Evolutionary conservation across 2,113 vertebrate genomes (phyloP).

Genomic region (Scomber colias): DNA sequence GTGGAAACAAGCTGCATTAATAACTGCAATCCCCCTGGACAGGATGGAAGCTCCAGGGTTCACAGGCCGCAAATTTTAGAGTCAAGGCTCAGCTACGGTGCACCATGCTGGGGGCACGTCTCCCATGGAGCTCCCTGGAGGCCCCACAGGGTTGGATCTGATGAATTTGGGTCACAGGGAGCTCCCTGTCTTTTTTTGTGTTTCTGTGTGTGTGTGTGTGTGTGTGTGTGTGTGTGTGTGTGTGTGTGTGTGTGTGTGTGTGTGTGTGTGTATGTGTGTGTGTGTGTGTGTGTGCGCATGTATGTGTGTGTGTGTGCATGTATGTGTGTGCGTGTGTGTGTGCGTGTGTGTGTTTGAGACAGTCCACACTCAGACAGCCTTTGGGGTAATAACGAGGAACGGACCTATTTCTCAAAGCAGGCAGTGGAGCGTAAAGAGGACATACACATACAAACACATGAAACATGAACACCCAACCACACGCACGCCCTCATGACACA

Average conservation of each 20-base stretch:
- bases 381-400: conserved; percentile 71
- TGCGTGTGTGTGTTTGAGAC: conserved; percentile 40
- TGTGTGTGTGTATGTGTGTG: conserved; percentile 18
- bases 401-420: conserved; percentile 63
- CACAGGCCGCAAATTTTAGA: conserved; percentile 31
- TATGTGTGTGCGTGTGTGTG: conserved; percentile 27
- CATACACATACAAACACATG: conserved; percentile 45
- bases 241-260: conserved; percentile 30
- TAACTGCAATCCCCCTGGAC: conserved; percentile 4
- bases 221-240: conserved; percentile 30
- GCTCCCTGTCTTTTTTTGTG: conserved; percentile 11
- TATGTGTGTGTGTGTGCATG: conserved; percentile 26
- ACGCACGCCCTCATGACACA: conserved; percentile 2
- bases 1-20: conserved; percentile 14
- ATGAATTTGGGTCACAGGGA: conserved; percentile 78
- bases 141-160: conserved; percentile 51
- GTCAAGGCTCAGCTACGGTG: conserved; percentile 15
- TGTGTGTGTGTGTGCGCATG: background rate
- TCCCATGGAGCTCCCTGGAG: conserved; percentile 56
- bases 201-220: conserved; percentile 26
- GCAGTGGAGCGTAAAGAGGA: conserved; percentile 60
- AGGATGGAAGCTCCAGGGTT: conserved; percentile 25
- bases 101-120: conserved; percentile 41
- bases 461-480: conserved; percentile 14
- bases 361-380: conserved; percentile 71